Conservation (phyloP, 2,113 vertebrate species). For the Colius striatus region DNA sequence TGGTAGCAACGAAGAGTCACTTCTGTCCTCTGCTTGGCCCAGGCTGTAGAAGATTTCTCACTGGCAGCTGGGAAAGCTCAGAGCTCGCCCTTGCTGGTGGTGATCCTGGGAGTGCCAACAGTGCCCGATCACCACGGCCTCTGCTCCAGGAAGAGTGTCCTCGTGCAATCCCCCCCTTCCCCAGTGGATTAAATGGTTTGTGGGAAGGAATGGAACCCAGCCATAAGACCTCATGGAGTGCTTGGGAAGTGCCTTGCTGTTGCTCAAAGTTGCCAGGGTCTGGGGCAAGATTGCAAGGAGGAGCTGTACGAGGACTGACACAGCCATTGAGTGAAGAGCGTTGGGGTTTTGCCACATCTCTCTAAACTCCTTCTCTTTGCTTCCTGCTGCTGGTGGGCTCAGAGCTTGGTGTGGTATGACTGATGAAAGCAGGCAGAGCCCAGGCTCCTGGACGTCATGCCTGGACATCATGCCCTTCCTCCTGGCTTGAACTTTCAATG, state of each 20-base stretch:
- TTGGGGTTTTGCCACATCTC: background rate
- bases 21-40: background rate
- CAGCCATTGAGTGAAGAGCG: accelerated
- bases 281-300: background rate
- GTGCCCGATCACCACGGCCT: accelerated
- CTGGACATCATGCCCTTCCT: background rate
- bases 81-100: background rate
- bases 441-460: background rate
- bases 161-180: accelerated
- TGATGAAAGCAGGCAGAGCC: background rate
- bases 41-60: background rate
- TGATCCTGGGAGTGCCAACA: background rate
- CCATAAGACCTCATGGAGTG: too few relatives aligned
- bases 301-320: accelerated
- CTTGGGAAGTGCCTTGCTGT: background rate
- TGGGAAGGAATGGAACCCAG: background rate
- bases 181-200: background rate
- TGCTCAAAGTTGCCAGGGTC: background rate
- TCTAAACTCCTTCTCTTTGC: too few relatives aligned
- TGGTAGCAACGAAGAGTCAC: background rate
- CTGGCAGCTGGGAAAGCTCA: background rate
- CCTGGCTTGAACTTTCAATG: background rate
- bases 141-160: background rate
- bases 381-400: too few relatives aligned
- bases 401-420: background rate